Conservation (phyloP, 2,797 vertebrate species). For the Acipenser oxyrinchus region DNA sequence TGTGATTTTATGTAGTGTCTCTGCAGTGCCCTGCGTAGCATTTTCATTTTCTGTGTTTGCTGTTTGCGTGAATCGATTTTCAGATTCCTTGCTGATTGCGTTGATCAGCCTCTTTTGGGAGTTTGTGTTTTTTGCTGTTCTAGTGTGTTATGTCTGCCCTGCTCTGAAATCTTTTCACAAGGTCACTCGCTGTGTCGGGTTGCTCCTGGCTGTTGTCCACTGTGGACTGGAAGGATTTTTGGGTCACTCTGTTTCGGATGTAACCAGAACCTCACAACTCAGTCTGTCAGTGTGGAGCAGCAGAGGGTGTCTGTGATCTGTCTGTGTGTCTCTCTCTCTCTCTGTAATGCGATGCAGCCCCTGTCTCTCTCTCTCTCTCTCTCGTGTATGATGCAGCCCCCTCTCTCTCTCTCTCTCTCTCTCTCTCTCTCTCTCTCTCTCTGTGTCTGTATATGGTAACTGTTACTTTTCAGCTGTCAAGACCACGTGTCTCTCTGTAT, state of each 20-base stretch:
- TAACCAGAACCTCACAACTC: no score
- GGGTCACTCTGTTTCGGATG: no score
- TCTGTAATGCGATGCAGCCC: slow-evolving; percentile 13
- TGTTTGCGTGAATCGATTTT: no score
- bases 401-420: slow-evolving; percentile 4
- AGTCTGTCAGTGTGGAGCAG: not conserved
- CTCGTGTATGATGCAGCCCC: slow-evolving; percentile 10
- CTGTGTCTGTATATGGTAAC: slow-evolving; percentile 11
- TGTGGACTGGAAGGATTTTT: not conserved
- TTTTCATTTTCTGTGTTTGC: no score
- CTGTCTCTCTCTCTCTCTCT: slow-evolving; percentile 20
- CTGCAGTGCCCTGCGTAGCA: no score
- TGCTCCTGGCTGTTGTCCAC: not conserved
- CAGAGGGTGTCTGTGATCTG: slow-evolving; percentile 18
- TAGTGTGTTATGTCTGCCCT: no score
- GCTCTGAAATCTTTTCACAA: no score
- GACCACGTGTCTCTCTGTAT: not conserved
- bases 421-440: not conserved
- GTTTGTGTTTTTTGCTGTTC: no score
- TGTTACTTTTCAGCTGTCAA: slow-evolving; percentile 28
- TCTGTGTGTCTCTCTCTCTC: slow-evolving; percentile 18
- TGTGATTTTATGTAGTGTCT: no score
- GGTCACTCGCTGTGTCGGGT: no score
- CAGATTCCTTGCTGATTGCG: no score
- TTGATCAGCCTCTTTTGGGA: no score